phyloP scores from a whole-genome alignment of 2,113 vertebrate genomes.

The Pipra filicauda region DNA sequence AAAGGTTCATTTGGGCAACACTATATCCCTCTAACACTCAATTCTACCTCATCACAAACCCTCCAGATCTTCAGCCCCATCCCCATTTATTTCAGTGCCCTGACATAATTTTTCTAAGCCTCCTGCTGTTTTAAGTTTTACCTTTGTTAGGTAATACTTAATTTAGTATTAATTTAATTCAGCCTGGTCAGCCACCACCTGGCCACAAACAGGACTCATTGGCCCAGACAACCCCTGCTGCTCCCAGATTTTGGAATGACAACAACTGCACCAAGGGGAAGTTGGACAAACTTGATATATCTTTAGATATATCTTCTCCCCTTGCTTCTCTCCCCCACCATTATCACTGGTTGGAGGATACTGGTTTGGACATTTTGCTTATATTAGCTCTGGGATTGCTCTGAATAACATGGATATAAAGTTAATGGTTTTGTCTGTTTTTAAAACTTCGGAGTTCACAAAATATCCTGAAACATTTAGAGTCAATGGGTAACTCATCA shows the following conservation, averaged over 20 bases:
- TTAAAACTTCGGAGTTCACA: background rate
- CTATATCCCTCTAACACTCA: background rate
- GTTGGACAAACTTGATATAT: background rate
- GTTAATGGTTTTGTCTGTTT: background rate
- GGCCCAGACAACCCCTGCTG: accelerated
- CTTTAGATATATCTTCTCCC: background rate
- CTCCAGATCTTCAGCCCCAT: background rate
- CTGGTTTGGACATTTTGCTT: background rate
- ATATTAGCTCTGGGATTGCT: background rate
- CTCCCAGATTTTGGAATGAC: background rate
- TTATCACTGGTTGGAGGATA: background rate
- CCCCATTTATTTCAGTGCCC: background rate
- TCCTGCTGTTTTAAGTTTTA: background rate
- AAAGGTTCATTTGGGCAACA: background rate
- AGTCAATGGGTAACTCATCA: background rate
- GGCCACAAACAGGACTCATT: accelerated
- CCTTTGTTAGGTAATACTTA: background rate
- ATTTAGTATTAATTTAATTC: background rate
- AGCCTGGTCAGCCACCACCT: background rate
- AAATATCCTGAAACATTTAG: background rate
- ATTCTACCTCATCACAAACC: accelerated
- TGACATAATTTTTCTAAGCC: background rate
- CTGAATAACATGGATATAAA: background rate
- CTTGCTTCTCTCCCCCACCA: background rate
- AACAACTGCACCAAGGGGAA: accelerated